Evolutionary conservation across 2,888 invertebrate species (phyloP).

Genomic region (Sericinus montela): DNA sequence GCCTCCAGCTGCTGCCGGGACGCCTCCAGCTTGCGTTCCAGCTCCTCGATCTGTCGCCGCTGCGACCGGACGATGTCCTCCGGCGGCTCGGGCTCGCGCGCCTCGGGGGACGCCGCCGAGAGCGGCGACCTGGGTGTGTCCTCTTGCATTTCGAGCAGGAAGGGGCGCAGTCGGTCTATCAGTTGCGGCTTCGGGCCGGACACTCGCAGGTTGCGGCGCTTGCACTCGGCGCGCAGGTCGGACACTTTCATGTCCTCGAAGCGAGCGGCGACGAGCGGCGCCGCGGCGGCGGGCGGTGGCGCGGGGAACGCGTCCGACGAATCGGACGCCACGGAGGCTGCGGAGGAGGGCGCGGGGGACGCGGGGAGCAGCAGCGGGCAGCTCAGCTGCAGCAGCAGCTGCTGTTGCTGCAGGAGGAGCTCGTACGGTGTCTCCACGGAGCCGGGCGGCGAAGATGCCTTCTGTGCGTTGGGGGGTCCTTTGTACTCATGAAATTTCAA

Average conservation of each 20-base stretch:
- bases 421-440: slow-evolving; percentile 91
- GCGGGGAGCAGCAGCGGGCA: slow-evolving; percentile 83
- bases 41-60: slow-evolving; percentile 89
- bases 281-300: slow-evolving; percentile 46
- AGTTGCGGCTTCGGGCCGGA: slow-evolving; percentile 97
- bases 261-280: slow-evolving; percentile 75
- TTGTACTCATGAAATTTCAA: slow-evolving; percentile 96
- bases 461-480: slow-evolving; percentile 94
- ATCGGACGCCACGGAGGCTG: slow-evolving; percentile 59
- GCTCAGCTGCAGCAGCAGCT: slow-evolving; percentile 91
- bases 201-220: slow-evolving; percentile 95
- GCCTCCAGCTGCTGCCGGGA: slow-evolving; percentile 88
- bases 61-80: slow-evolving; percentile 92
- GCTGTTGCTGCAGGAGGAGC: slow-evolving; percentile 95
- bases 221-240: slow-evolving; percentile 95
- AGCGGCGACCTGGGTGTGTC: slow-evolving; percentile 67
- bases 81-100: slow-evolving; percentile 56
- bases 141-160: slow-evolving; percentile 72
- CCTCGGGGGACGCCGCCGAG: slow-evolving; percentile 55
- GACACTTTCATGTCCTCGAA: slow-evolving; percentile 97
- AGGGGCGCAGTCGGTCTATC: slow-evolving; percentile 93
- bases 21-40: slow-evolving; percentile 88
- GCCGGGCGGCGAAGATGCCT: slow-evolving; percentile 80
- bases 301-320: slow-evolving; percentile 61
- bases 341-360: slow-evolving; percentile 50